These are phyloP conservation scores for Drosophila paranaensis DNA, from an alignment of 2,888 invertebrate species.

Conservation along the genomic window DNA sequence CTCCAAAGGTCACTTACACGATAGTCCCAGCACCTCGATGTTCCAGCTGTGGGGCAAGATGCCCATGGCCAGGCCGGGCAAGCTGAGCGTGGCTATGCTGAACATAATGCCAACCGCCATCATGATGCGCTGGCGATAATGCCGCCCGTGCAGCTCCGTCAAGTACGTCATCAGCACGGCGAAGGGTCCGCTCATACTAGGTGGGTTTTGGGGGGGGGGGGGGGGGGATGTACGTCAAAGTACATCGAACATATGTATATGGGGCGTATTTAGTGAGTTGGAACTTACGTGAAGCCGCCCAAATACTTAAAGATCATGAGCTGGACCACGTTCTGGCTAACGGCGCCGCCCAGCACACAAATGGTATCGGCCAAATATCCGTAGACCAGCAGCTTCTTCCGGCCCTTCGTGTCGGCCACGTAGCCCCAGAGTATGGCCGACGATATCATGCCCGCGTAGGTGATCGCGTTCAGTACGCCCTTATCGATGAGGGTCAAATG, in stretches of 20 bases:
- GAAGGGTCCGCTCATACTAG: slow-evolving; percentile 89
- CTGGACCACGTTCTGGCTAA: slow-evolving; percentile 88
- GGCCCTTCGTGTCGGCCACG: slow-evolving; percentile 90
- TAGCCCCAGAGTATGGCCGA: slow-evolving; percentile 91
- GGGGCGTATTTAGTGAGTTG: slow-evolving; percentile 8
- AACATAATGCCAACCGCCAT: slow-evolving; percentile 89
- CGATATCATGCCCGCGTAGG: slow-evolving; percentile 88
- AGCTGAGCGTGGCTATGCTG: slow-evolving; percentile 87
- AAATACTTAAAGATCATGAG: slow-evolving; percentile 89
- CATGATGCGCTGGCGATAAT: slow-evolving; percentile 88
- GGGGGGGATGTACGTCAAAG: slow-evolving; percentile 20
- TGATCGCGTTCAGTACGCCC: slow-evolving; percentile 89
- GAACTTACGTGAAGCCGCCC: slow-evolving; percentile 90
- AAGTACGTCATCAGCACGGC: slow-evolving; percentile 90
- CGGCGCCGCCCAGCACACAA: slow-evolving; percentile 87
- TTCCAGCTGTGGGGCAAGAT: slow-evolving; percentile 88
- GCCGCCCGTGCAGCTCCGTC: slow-evolving; percentile 89
- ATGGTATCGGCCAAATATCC: slow-evolving; percentile 88
- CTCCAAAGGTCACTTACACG: slow-evolving; percentile 64
- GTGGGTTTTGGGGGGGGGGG: not conserved
- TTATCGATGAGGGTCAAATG: slow-evolving; percentile 88
- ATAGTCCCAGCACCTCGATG: slow-evolving; percentile 84
- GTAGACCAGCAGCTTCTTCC: slow-evolving; percentile 88
- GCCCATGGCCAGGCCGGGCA: slow-evolving; percentile 90
- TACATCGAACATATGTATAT: slow-evolving; percentile 20